Evolutionary conservation across 2,888 invertebrate species (phyloP), one percentile per base, ranked within the genome.

Genomic region (Drosophila mulleri): DNA sequence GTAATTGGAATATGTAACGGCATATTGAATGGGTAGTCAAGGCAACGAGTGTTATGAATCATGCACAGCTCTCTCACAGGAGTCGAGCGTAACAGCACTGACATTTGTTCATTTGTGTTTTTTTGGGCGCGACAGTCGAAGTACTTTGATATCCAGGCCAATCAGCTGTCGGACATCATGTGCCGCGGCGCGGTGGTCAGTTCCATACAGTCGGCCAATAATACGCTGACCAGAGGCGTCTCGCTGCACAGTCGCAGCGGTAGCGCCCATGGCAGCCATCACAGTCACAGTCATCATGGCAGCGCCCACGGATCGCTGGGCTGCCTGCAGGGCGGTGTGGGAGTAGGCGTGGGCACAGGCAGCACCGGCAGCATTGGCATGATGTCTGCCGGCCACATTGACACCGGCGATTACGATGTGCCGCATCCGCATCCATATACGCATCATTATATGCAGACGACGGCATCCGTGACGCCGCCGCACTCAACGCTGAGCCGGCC

Each of bases 371-470:
- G 91, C 80, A 91, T 91, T 67, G 92, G 92, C 41, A 91, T 93
- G 90, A 86, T 92, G 61, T 89, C 92, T 20, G 91, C 92, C 56
- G 90, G 92, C 35, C 90, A 90, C 60, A 91, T 92, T 58, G 93
- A 93, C 71, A 93, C 93, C 9, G 93, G 93, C 47, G 93, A 93
- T 78, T 93, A 93, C 78, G 93, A 93, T 89, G 93, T 93, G 57
- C 93, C 93, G 45, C 93, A 93, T 91, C 93, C 93, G 73, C 93
- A 93, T 91, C 93, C 93, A 26, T 93, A 93, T 80, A 93, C 93
- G 58, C 93, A 93, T 88, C 93, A 93, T 78, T 93, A 93, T 75
- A 93, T 93, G 93, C 93, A 93, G 80, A 93, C 93, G 50, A 91
- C 92, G 58, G 78, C 88, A 23, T 92, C 93, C 56, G 91, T 92